phyloP scores from a whole-genome alignment of 2,113 vertebrate species.

The Edolisoma coerulescens region DNA sequence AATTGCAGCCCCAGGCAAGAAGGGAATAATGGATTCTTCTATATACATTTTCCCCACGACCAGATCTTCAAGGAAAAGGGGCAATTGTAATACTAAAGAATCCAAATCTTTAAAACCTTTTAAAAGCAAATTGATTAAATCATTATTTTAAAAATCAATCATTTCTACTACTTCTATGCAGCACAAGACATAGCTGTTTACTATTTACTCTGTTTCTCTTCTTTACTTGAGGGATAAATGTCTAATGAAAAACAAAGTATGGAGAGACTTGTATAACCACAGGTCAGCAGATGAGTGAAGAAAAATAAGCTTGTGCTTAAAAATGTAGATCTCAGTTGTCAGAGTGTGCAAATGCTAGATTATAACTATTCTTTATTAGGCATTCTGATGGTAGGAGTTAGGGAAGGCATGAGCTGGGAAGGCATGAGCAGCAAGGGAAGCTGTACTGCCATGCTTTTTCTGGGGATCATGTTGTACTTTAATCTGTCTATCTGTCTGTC shows the following conservation, averaged over 20 bases:
- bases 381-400: neutral
- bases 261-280: neutral
- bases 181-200: neutral
- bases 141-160: neutral
- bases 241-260: neutral
- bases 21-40: slow-evolving; percentile 53
- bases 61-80: slow-evolving; percentile 13
- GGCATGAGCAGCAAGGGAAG: neutral
- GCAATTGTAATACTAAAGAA: neutral
- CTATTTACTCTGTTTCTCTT: neutral
- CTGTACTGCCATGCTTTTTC: accelerated
- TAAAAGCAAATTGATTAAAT: neutral
- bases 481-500: neutral
- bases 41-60: neutral
- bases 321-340: neutral
- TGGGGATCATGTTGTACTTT: accelerated
- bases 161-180: neutral
- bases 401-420: neutral
- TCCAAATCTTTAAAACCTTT: neutral
- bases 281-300: neutral
- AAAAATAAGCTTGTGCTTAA: neutral
- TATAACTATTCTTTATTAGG: neutral
- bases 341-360: neutral
- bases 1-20: slow-evolving; percentile 59
- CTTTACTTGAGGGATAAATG: neutral